A percentile compares a stretch with the other conserved stretches of the same genome.
Evolutionary conservation across 2,888 invertebrate genomes (phyloP).

Genomic region (Lutraria lutraria): DNA sequence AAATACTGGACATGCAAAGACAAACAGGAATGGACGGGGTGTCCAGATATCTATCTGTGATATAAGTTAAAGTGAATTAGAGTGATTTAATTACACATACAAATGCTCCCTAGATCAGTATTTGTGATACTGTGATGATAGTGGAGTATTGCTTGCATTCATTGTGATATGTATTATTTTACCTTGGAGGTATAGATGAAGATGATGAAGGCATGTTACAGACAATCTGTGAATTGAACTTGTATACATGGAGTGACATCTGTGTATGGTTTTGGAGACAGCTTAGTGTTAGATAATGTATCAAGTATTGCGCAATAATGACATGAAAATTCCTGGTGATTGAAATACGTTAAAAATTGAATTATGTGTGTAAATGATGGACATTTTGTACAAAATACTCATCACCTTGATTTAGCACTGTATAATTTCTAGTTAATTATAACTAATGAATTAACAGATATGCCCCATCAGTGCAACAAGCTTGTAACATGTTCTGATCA

Average conservation of each 20-base stretch:
- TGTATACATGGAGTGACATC: neutral
- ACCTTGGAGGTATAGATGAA: neutral
- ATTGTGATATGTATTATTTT: conserved; percentile 22
- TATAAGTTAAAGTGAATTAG: conserved; percentile 27
- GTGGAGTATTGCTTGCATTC: neutral
- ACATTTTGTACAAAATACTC: neutral
- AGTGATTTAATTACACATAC: neutral
- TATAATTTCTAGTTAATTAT: neutral
- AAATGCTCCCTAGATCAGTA: neutral
- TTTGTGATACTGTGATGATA: neutral
- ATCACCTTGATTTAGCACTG: neutral
- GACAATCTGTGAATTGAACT: neutral
- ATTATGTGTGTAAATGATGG: neutral
- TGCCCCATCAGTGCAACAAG: no score
- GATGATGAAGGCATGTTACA: neutral
- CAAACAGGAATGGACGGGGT: conserved; percentile 94
- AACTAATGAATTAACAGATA: no score
- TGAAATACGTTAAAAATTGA: neutral
- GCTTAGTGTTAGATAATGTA: neutral
- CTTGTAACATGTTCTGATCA: no score
- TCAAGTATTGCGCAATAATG: conserved; percentile 13
- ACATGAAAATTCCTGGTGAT: neutral
- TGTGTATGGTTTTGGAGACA: no score
- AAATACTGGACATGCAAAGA: conserved; percentile 97
- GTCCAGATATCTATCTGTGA: conserved; percentile 94